phyloP scores from a whole-genome alignment of 2,797 vertebrate genomes.

The Mareca penelope region DNA sequence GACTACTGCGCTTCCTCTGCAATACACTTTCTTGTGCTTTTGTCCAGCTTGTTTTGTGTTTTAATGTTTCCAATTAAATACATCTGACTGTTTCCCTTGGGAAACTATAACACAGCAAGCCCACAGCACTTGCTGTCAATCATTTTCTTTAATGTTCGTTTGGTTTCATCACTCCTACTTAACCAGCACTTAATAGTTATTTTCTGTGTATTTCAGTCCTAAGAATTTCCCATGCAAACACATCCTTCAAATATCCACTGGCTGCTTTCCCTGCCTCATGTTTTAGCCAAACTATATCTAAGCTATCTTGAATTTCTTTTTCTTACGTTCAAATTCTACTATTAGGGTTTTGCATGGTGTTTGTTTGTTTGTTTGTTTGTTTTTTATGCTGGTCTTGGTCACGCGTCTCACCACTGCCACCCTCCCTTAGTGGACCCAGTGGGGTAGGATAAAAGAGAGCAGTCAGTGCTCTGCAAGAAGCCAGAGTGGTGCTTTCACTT shows the following conservation, averaged over 20 bases:
- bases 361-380: too few relatives aligned
- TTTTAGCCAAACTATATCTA: neutral
- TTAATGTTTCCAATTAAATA: neutral
- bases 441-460: neutral
- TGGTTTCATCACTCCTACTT: neutral
- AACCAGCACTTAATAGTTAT: accelerated
- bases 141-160: neutral
- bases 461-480: neutral
- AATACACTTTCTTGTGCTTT: neutral
- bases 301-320: neutral
- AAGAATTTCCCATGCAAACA: neutral
- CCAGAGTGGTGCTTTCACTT: neutral
- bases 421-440: neutral
- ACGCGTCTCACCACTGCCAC: accelerated
- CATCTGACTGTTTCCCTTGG: neutral
- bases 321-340: neutral
- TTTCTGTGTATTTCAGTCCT: neutral
- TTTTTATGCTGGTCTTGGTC: neutral
- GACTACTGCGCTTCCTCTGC: neutral
- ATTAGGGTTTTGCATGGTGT: neutral
- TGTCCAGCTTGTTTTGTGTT: neutral
- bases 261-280: neutral
- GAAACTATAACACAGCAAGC: neutral
- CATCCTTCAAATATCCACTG: neutral
- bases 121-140: neutral